These are phyloP conservation scores for Orthochromis malagaraziensis DNA, from an alignment of 2,113 vertebrate species.

Conservation along the genomic window DNA sequence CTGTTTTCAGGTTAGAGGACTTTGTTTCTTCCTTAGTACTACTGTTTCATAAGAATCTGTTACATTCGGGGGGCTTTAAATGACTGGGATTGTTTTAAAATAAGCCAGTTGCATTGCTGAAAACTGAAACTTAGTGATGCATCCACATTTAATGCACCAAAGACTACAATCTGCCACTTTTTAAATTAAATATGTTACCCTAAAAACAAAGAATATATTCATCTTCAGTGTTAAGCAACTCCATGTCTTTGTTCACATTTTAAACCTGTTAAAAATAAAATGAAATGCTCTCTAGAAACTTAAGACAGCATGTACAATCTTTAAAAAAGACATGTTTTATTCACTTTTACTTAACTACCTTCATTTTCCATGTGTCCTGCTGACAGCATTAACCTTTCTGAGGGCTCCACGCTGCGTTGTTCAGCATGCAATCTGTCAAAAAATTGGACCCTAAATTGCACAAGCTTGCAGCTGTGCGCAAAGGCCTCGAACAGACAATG, in stretches of 20 bases:
- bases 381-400: not conserved
- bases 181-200: not conserved
- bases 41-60: not conserved
- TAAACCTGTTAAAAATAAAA: not conserved
- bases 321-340: not conserved
- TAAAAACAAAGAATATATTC: not conserved
- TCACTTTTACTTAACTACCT: not conserved
- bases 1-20: not conserved
- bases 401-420: not conserved
- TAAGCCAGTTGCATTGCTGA: not conserved
- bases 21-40: not conserved
- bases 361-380: not conserved
- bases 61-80: not conserved
- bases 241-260: not conserved
- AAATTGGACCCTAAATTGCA: not conserved
- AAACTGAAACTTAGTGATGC: not conserved
- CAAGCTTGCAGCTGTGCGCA: slow-evolving; percentile 35
- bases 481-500: slow-evolving; percentile 24
- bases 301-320: not conserved
- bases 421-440: slow-evolving; percentile 2
- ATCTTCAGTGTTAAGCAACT: not conserved
- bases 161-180: not conserved
- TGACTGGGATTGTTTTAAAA: not conserved
- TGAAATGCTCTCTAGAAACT: not conserved
- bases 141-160: not conserved